A percentile compares a stretch with the other conserved stretches of the same genome.
These are phyloP conservation scores for Pavo muticus DNA, from an alignment of 2,113 vertebrate species.

Conservation along the genomic window DNA sequence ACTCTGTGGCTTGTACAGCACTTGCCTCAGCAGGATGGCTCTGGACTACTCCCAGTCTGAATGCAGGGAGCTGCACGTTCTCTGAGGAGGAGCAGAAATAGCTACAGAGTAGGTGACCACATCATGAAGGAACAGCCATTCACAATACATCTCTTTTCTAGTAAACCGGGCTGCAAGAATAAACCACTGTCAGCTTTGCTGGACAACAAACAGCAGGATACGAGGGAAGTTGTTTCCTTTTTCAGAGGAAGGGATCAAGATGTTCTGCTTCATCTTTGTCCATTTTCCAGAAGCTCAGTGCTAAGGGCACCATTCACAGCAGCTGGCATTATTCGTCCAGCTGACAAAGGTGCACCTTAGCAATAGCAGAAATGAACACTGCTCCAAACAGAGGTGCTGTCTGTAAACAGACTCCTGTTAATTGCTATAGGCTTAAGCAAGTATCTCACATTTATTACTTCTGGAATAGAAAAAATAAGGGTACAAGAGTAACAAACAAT, in stretches of 20 bases:
- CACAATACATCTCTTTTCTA: background rate
- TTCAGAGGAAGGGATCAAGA: background rate
- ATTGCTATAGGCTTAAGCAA: background rate
- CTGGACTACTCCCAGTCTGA: background rate
- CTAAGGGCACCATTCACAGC: background rate
- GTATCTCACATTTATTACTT: background rate
- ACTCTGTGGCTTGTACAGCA: accelerated
- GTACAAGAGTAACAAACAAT: background rate
- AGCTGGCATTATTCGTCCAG: background rate
- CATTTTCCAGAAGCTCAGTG: background rate
- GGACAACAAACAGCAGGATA: background rate
- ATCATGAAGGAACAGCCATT: background rate
- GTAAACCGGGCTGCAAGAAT: background rate
- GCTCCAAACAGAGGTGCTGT: background rate
- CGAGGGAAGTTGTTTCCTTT: background rate
- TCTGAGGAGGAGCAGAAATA: background rate
- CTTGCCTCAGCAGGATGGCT: accelerated
- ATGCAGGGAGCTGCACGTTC: accelerated
- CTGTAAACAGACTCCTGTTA: background rate
- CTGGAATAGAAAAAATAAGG: background rate
- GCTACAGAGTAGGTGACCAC: background rate
- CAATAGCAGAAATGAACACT: background rate
- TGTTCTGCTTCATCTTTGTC: background rate
- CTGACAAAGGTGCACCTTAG: background rate
- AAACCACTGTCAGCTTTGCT: accelerated